Evolutionary conservation across 1,140 invertebrate genomes (phyloP).

Genomic region (Chrysomallon squamiferum): DNA sequence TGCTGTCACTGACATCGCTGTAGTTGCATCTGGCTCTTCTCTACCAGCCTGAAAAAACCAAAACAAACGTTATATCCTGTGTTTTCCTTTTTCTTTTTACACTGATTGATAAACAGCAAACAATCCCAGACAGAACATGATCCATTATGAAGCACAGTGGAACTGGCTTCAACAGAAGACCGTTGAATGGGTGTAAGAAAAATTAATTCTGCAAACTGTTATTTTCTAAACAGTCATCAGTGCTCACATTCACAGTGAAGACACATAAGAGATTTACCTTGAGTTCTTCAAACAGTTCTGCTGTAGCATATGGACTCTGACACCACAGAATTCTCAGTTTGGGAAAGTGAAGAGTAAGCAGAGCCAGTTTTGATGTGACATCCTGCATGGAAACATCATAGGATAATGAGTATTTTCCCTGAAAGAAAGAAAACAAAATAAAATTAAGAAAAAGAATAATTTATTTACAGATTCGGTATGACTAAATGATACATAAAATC

Average conservation of each 20-base stretch:
- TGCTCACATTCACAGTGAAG: too few species aligned
- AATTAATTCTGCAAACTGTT: too few species aligned
- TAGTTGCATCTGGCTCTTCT: conserved; percentile 76
- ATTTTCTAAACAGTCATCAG: too few species aligned
- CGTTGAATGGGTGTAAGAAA: too few species aligned
- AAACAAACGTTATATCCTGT: too few species aligned
- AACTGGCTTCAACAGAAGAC: too few species aligned
- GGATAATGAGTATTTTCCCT: conserved; percentile 82
- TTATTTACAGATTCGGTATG: too few species aligned
- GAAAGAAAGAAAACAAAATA: conserved; percentile 19
- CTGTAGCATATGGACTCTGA: conserved; percentile 90
- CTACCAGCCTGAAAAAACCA: conserved; percentile 42
- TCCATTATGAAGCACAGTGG: too few species aligned
- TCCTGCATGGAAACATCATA: conserved; percentile 78
- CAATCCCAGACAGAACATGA: too few species aligned
- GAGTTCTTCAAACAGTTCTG: conserved; percentile 87
- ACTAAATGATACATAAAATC: too few species aligned
- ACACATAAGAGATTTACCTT: conserved; percentile 65
- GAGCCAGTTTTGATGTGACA: conserved; percentile 78
- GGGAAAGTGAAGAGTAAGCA: conserved; percentile 95
- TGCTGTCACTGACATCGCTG: conserved; percentile 67
- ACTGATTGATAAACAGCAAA: too few species aligned
- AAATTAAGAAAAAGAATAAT: not conserved
- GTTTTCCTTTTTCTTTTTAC: too few species aligned
- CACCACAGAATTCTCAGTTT: conserved; percentile 93